These are phyloP conservation scores for Zaprionus lineosus DNA, from an alignment of 2,888 invertebrate genomes.

Conservation along the genomic window DNA sequence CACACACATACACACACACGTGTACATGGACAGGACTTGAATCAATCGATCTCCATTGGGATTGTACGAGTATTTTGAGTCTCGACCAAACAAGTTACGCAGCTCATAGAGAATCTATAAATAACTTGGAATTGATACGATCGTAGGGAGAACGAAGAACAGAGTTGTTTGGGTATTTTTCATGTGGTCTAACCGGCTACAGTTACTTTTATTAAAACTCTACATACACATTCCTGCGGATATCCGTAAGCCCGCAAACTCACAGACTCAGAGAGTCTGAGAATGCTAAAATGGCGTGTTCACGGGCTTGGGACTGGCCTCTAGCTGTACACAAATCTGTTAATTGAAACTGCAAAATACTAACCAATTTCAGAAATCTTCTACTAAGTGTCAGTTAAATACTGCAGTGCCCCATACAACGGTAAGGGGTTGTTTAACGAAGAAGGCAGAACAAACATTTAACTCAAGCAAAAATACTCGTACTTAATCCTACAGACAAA, in stretches of 20 bases:
- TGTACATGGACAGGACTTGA: slow-evolving; percentile 59
- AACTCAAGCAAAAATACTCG: too few species aligned
- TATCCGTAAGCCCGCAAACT: too few species aligned
- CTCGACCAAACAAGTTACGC: neutral
- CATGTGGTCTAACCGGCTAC: slow-evolving; percentile 3
- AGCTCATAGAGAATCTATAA: slow-evolving; percentile 24
- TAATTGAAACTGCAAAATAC: neutral
- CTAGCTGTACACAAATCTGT: neutral
- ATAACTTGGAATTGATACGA: slow-evolving; percentile 16
- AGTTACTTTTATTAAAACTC: neutral
- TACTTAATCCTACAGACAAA: too few species aligned
- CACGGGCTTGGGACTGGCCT: neutral
- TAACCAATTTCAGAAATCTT: neutral
- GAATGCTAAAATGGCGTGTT: neutral
- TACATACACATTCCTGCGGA: too few species aligned
- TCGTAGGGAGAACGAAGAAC: neutral
- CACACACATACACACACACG: slow-evolving; percentile 22
- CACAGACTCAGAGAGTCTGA: too few species aligned
- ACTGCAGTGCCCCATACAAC: too few species aligned
- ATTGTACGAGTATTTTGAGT: neutral
- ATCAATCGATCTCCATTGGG: slow-evolving; percentile 20
- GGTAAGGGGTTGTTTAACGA: neutral
- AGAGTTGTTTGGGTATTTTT: neutral
- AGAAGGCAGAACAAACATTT: too few species aligned
- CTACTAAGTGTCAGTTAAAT: too few species aligned